Conservation (phyloP, 1,140 invertebrate genomes). For the Fopius arisanus region DNA sequence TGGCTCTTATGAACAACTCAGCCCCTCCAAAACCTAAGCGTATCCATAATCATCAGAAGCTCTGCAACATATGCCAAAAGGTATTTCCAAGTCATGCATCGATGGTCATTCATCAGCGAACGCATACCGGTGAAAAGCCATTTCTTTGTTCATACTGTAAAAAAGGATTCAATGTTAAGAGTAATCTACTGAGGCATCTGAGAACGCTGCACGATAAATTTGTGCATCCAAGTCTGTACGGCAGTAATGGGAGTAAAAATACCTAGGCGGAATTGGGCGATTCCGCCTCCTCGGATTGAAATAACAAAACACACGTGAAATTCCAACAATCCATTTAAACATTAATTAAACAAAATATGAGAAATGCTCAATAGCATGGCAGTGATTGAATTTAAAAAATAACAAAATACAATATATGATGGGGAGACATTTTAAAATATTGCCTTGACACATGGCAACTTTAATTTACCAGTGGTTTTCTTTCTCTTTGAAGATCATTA, state of each 20-base stretch:
- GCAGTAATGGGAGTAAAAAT: constrained; percentile 61
- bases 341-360: constrained; percentile 21
- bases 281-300: not conserved
- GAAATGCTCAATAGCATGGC: constrained; percentile 44
- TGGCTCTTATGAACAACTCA: constrained; percentile 81
- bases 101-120: constrained; percentile 77
- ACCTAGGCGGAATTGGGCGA: constrained; percentile 34
- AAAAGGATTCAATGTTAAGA: constrained; percentile 82
- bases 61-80: constrained; percentile 76
- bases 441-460: not conserved
- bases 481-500: not conserved
- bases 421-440: not conserved
- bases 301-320: not conserved
- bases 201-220: constrained; percentile 76
- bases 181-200: constrained; percentile 76
- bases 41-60: constrained; percentile 71
- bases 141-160: constrained; percentile 78
- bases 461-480: not conserved
- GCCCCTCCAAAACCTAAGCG: constrained; percentile 69
- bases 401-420: not conserved
- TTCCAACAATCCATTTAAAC: not conserved
- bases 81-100: constrained; percentile 79
- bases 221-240: constrained; percentile 66
- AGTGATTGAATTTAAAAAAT: constrained; percentile 21
- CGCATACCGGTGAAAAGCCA: constrained; percentile 76